A percentile compares a stretch with the other conserved stretches of the same genome.
Evolutionary conservation across 2,797 vertebrate genomes (phyloP).

Genomic region (Tenualosa ilisha): DNA sequence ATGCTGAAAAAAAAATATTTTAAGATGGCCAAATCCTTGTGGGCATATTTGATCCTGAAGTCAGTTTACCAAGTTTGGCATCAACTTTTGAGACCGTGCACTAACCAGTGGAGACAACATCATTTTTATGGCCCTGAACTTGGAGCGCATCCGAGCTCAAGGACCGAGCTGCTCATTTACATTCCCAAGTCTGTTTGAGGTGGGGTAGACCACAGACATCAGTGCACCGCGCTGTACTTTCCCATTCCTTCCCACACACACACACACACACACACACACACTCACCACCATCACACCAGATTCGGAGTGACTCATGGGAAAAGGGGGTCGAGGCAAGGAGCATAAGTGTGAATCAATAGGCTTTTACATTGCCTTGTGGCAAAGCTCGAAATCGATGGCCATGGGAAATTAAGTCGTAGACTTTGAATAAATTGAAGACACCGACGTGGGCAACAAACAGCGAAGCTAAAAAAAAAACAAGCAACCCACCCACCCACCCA

Average conservation of each 20-base stretch:
- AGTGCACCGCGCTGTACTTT: background rate
- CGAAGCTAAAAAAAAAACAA: conserved; percentile 36
- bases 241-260: conserved; percentile 29
- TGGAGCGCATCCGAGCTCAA: background rate
- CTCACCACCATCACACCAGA: conserved; percentile 33
- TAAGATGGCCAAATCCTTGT: background rate
- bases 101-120: background rate
- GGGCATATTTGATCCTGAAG: conserved; percentile 4
- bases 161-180: background rate
- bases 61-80: background rate
- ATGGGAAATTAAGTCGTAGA: conserved; percentile 67
- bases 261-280: conserved; percentile 32
- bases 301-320: conserved; percentile 53
- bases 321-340: conserved; percentile 42
- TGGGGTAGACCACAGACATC: conserved; percentile 10
- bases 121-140: background rate
- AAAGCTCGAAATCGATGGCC: conserved; percentile 64
- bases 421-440: conserved; percentile 68
- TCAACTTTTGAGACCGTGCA: background rate
- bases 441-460: conserved; percentile 48
- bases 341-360: conserved; percentile 63
- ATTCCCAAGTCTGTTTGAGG: background rate
- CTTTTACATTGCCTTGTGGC: conserved; percentile 60
- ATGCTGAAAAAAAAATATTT: background rate
- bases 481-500: conserved; percentile 26